These are phyloP conservation scores for Nyctibius bracteatus DNA, from an alignment of 2,113 vertebrate species.

Conservation along the genomic window DNA sequence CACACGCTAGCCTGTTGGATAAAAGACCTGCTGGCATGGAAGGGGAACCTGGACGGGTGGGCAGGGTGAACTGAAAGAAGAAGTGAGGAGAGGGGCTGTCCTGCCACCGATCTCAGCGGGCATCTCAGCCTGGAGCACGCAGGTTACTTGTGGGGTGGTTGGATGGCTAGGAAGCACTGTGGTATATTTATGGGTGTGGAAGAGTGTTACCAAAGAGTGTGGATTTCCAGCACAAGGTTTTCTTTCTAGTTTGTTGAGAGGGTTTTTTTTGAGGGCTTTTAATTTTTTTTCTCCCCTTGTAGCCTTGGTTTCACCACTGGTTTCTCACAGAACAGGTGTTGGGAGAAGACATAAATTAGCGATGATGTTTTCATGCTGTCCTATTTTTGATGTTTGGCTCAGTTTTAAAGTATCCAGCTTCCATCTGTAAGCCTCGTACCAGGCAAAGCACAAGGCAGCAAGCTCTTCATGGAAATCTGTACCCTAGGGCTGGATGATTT, in stretches of 20 bases:
- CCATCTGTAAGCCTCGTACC: neutral
- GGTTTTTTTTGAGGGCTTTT: neutral
- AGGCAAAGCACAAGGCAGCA: neutral
- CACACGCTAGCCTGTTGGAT: neutral
- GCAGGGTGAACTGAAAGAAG: neutral
- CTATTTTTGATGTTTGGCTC: conserved; percentile 1
- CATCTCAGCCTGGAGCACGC: neutral
- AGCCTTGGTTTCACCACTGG: neutral
- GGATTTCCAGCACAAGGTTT: neutral
- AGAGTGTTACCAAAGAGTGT: neutral
- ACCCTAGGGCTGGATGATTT: neutral
- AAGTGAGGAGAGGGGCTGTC: neutral
- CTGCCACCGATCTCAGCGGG: fast-evolving
- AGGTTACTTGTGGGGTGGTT: neutral
- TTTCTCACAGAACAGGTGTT: neutral
- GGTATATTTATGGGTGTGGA: neutral
- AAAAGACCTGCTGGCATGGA: fast-evolving
- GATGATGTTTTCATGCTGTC: neutral
- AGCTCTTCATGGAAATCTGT: neutral
- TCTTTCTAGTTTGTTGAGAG: neutral
- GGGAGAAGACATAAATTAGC: neutral
- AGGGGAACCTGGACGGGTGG: neutral
- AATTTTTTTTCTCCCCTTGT: neutral
- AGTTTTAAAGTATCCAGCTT: neutral
- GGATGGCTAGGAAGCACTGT: neutral